Base-by-base conservation (phyloP, 1,140 invertebrate species). In the Nebria ingens region DNA sequence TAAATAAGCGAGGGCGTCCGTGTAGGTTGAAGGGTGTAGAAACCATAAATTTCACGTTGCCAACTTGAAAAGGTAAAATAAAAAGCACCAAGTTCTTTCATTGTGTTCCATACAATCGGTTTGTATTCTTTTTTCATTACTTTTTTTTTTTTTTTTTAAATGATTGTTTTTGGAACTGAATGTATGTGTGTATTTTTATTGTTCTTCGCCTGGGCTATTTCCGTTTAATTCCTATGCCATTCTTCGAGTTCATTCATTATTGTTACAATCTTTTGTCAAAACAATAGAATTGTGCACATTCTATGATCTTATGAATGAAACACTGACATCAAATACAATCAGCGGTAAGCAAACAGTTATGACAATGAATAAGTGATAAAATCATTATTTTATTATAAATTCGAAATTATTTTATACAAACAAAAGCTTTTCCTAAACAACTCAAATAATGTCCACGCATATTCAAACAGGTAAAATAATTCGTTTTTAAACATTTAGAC, bases 261-360 rank as follows among this genome's bases (percentile, higher is more conserved):
- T 45, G 25, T 34, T 34, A 34, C 25, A 12, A 17, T 45, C 40
- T 45, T 45, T 45, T 45, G 3, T 45, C 15, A 17, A 45, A 45
- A 45, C 40, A 45, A 45, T 12, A 45, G 40, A 17, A 3, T 45
- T 11, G 3, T 12, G 40, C 17, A 17, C 6, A 3, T 45, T 6
- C 6, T 45, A 11, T 45, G 17, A 45, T 11, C 40, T 45, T 45
- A 45, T 45, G 40, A 45, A 45, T 45, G 40, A 45, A 45, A 45
- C 15, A 17, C 6, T 45, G 17, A 4, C 17, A 45, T 45, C 15
- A 45, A 9, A 45, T 45, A 17, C 25, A 13, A 29, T 9, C 40
- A 45, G 40, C 17, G 40, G 17, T 45, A 12, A 4, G 9, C 9
- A 45, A 45, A 45, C 40, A 29, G 13, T 13, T 29, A 13, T n/a